Base-by-base conservation (phyloP, 2,797 vertebrate genomes). In the Capromys pilorides region DNA sequence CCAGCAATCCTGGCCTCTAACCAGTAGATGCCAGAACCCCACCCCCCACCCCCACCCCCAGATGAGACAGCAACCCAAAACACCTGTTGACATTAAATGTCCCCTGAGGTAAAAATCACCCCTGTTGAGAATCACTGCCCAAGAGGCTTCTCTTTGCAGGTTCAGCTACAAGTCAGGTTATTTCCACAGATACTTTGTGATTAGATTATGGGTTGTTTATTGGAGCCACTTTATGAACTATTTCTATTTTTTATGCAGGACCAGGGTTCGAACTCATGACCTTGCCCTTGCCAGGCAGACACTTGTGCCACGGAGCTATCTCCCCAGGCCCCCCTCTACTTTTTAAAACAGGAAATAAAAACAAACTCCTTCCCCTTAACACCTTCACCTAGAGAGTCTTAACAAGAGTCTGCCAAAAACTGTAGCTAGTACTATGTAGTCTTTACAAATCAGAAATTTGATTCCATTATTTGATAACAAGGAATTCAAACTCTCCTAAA, bases 261-360 rank as follows among this genome's bases (percentile, higher is more conserved):
- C n/a, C n/a, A n/a, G n/a, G n/a, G n/a, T n/a, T n/a, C n/a, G n/a
- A n/a, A n/a, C n/a, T n/a, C n/a, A n/a, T n/a, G n/a, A n/a, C n/a
- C n/a, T n/a, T n/a, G n/a, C n/a, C n/a, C n/a, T n/a, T n/a, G n/a
- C n/a, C n/a, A n/a, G n/a, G n/a, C n/a, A n/a, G n/a, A n/a, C n/a
- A n/a, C n/a, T n/a, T n/a, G n/a, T n/a, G n/a, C n/a, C n/a, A n/a
- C n/a, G n/a, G n/a, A n/a, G n/a, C n/a, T n/a, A n/a, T n/a, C n/a
- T n/a, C n/a, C n/a, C n/a, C n/a, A n/a, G n/a, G n/a, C n/a, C n/a
- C n/a, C n/a, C 49, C 51, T 67, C 33, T 62, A 90, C 1, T 64
- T 95, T 90, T 67, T 89, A 64, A 86, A 93, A 66, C 13, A 73
- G 45, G 86, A 80, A 81, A n/a, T 28, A 28, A 41, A 69, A 71